Evolutionary conservation across 2,113 vertebrate genomes (phyloP).

Genomic region (Ammodytes marinus): DNA sequence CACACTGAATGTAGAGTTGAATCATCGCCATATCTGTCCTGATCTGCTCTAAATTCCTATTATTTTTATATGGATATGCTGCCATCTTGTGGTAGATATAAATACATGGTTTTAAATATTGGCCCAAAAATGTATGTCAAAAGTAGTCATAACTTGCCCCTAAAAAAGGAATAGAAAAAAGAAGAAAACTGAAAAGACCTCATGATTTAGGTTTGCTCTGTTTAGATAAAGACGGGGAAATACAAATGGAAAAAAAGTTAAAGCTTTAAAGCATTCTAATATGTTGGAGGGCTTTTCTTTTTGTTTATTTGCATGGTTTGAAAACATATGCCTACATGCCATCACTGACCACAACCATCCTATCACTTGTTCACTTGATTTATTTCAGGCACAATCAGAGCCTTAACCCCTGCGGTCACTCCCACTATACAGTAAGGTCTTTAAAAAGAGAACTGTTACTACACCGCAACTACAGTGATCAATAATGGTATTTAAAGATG

Average conservation of each 20-base stretch:
- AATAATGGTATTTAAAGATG: neutral
- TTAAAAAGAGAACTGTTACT: neutral
- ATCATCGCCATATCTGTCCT: neutral
- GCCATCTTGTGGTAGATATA: slow-evolving; percentile 68
- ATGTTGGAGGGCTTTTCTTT: neutral
- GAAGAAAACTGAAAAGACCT: neutral
- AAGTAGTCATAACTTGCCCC: neutral
- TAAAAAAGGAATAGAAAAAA: neutral
- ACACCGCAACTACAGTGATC: neutral
- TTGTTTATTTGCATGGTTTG: neutral
- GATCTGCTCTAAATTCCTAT: neutral
- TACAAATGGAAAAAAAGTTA: neutral
- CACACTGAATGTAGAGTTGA: neutral
- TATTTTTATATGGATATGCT: slow-evolving; percentile 37
- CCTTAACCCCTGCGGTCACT: neutral
- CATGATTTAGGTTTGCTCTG: neutral
- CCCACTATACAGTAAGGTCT: neutral
- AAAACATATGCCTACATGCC: neutral
- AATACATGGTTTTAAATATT: neutral
- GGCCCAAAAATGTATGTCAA: neutral
- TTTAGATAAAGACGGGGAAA: neutral
- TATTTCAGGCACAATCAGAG: neutral
- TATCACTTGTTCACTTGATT: neutral
- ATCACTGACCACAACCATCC: neutral
- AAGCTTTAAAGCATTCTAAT: neutral